Base-by-base conservation (phyloP, 2,888 invertebrate species). In the Rhingia rostrata region DNA sequence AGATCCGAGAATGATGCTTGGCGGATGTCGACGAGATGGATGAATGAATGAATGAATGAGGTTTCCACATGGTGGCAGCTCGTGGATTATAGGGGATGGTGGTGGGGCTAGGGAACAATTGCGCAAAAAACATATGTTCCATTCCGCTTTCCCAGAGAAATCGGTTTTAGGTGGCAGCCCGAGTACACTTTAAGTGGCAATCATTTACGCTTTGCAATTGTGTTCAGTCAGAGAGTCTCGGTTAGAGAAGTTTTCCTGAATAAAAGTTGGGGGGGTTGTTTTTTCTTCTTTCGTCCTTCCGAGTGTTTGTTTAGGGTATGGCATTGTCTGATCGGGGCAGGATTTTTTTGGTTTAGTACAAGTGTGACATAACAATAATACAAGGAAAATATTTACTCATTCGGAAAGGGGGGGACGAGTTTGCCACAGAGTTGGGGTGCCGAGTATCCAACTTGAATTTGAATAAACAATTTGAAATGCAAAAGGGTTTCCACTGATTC, bases 151-250 rank as follows among this genome's bases (percentile, higher is more conserved):
- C 87, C 87, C 87, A 86, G 88, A 88, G 88, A 89, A 90, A 90
- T 90, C 89, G 90, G 88, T 89, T 91, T 90, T 90, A 90, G 90
- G 89, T 91, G 90, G 90, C 90, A 90, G 87, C 88, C 80, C 90
- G 90, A 90, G 89, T 89, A 91, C 91, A 89, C 88, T 90, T 91
- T 91, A 90, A 91, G 91, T 91, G 90, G 90, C 90, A 91, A 91
- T 91, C 91, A 91, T 90, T 91, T 91, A 90, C 90, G 90, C 90
- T 91, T 89, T 88, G 88, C 88, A 89, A 89, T 90, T 89, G 90
- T 88, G 87, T 88, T 90, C 87, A 87, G 67, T 6, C 32, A 35
- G 49, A 2, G 33, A 14, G 35, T 22, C 32, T 4, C 14, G 22
- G 39, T 60, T 66, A 30, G 51, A 61, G 37, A 43, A 51, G 45